Evolutionary conservation across 2,797 vertebrate genomes (phyloP).

Genomic region (Eptatretus atami): DNA sequence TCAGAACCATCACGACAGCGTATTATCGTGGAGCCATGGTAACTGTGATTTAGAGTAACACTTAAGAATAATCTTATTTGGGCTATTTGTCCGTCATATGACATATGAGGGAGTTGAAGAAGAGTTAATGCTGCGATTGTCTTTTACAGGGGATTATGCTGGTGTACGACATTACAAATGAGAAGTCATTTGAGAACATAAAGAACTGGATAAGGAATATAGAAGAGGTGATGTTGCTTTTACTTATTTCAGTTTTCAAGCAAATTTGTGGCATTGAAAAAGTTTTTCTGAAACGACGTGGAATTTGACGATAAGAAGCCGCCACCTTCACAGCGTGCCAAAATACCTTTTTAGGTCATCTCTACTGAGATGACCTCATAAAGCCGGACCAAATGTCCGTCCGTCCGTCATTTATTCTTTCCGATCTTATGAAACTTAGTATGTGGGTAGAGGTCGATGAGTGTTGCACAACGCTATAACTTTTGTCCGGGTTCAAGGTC

Average conservation of each 20-base stretch:
- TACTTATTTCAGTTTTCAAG: neutral
- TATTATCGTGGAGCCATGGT: conserved; percentile 94
- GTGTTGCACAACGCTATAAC: too few relatives aligned
- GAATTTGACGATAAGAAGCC: too few relatives aligned
- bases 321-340: too few relatives aligned
- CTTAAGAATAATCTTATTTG: neutral
- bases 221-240: conserved; percentile 34
- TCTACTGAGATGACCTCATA: too few relatives aligned
- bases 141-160: conserved; percentile 64
- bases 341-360: too few relatives aligned
- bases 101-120: neutral
- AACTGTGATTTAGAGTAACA: conserved; percentile 10
- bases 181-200: conserved; percentile 94
- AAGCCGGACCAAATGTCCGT: too few relatives aligned
- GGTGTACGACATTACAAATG: conserved; percentile 94
- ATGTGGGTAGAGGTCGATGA: too few relatives aligned
- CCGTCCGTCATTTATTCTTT: too few relatives aligned
- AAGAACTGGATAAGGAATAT: conserved; percentile 98
- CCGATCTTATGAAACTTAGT: too few relatives aligned
- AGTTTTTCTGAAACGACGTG: too few relatives aligned
- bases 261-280: neutral
- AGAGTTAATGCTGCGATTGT: neutral
- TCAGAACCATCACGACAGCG: conserved; percentile 81
- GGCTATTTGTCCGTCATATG: neutral
- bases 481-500: too few relatives aligned